Base-by-base conservation (phyloP, 2,888 invertebrate genomes). In the Dendrolimus pini region DNA sequence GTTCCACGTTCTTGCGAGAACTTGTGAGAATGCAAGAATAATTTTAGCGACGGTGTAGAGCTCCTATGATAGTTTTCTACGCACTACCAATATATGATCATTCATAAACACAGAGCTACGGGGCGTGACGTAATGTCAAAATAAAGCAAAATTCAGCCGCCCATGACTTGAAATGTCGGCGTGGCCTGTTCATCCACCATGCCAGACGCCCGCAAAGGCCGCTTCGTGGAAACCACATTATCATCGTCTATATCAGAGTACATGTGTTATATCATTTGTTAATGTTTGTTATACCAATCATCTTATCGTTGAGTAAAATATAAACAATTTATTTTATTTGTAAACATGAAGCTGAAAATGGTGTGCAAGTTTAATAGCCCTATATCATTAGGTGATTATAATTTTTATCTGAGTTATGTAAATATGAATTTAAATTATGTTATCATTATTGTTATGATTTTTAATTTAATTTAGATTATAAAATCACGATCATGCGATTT, bases 41-140 rank as follows among this genome's bases (percentile, higher is more conserved):
- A 2, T 18, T 30, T 6, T 30, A 30, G 30, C 30, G 6, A 6
- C 30, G 30, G 6, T 3, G 3, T 6, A 3, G 30, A 30, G 3
- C 6, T 3, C 30, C 30, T 30, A 30, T 30, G 30, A 30, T 30
- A 18, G 30, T 30, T 30, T 84, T 84, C 80, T 74, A 74, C 74
- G 80, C 82, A 83, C 69, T 67, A 65, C 72, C 72, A 75, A 81
- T 83, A 79, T 74, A 77, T 67, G 77, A 78, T 77, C 79, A 85
- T 85, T 84, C 78, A 83, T 77, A 78, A 77, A 73, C 72, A 70
- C 77, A 71, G 64, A 73, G 69, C 72, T 77, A 77, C 76, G 71
- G 68, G 61, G 70, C 77, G 78, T 75, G 80, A 83, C 75, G 65
- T 58, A 63, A 64, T 76, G 74, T 72, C 74, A 74, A 79, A 80